Evolutionary conservation across 2,888 invertebrate species (phyloP).

Genomic region (Drosophila meridiana): DNA sequence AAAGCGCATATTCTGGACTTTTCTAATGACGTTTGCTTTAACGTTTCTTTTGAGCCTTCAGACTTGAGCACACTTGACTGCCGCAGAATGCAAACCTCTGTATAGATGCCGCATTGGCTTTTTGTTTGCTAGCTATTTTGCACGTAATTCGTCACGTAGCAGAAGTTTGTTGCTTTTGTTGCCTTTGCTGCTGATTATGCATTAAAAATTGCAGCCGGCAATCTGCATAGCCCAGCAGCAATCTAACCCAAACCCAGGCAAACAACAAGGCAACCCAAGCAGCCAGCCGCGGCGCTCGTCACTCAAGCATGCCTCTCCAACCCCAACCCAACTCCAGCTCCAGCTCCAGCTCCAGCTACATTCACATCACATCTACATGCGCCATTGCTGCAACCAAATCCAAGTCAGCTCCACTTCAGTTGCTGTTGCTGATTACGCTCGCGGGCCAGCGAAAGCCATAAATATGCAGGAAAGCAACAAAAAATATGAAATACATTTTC

Average conservation of each 20-base stretch:
- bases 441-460: slow-evolving; percentile 61
- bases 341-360: slow-evolving; percentile 2
- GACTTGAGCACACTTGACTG: slow-evolving; percentile 40
- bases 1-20: neutral
- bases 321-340: neutral
- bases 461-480: slow-evolving; percentile 51
- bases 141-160: slow-evolving; percentile 79
- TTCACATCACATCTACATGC: slow-evolving; percentile 7
- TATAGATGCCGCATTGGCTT: slow-evolving; percentile 5
- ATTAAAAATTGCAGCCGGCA: slow-evolving; percentile 74
- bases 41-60: neutral
- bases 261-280: slow-evolving; percentile 2
- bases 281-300: slow-evolving; percentile 45
- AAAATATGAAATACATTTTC: slow-evolving; percentile 45
- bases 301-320: slow-evolving; percentile 49
- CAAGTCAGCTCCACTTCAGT: slow-evolving; percentile 35
- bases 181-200: slow-evolving; percentile 67
- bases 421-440: slow-evolving; percentile 50
- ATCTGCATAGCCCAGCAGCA: slow-evolving; percentile 64
- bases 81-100: slow-evolving; percentile 18
- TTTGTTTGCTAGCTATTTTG: slow-evolving; percentile 66
- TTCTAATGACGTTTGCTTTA: neutral
- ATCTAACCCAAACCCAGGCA: slow-evolving; percentile 4
- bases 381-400: slow-evolving; percentile 18
- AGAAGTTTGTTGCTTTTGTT: slow-evolving; percentile 49